phyloP scores from a whole-genome alignment of 2,888 invertebrate species.

The Coelinius sp. region DNA sequence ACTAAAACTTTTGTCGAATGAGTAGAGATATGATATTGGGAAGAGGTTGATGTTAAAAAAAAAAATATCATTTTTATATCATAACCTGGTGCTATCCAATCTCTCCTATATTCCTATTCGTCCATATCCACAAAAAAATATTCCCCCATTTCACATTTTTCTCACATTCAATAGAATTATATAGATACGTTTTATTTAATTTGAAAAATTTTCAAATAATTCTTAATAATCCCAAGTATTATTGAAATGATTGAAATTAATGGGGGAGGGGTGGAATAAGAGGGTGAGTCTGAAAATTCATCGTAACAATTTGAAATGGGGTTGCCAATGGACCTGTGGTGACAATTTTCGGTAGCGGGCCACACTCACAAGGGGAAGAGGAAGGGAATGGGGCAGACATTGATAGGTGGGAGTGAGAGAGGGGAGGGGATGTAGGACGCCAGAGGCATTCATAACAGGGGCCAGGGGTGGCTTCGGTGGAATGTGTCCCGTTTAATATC shows the following conservation, averaged over 20 bases:
- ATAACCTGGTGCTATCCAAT: background rate
- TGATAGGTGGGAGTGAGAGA: slow-evolving; percentile 44
- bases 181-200: too few relatives aligned
- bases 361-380: background rate
- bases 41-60: background rate
- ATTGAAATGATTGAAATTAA: background rate
- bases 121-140: background rate
- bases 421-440: slow-evolving; percentile 55
- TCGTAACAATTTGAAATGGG: background rate
- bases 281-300: background rate
- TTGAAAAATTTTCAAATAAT: background rate
- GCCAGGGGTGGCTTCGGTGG: slow-evolving; percentile 67
- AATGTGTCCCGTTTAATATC: slow-evolving; percentile 71
- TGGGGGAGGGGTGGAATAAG: background rate
- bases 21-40: background rate
- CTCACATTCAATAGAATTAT: too few relatives aligned
- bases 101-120: background rate
- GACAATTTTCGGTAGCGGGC: slow-evolving; percentile 7
- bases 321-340: background rate
- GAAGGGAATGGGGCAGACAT: slow-evolving; percentile 25
- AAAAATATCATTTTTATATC: slow-evolving; percentile 6
- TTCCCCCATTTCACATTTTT: background rate
- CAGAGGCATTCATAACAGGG: slow-evolving; percentile 67
- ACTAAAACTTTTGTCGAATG: slow-evolving; percentile 6
- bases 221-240: background rate